Evolutionary conservation across 2,797 vertebrate genomes (phyloP).

Genomic region (Danio aesculapii): DNA sequence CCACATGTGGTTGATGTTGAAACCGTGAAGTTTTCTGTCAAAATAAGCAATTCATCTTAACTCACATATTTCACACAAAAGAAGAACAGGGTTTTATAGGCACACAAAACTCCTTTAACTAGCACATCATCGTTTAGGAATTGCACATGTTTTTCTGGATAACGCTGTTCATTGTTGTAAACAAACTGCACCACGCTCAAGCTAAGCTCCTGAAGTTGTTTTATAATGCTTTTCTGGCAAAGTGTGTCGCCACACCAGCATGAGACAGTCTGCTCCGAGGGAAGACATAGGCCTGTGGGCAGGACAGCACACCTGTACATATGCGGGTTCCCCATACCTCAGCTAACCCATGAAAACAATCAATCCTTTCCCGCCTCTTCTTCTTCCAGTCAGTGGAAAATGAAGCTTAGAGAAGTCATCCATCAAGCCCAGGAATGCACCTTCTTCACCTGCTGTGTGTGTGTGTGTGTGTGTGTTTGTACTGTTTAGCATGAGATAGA

Average conservation of each 20-base stretch:
- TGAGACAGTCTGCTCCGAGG: background rate
- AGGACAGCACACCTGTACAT: slow-evolving; percentile 68
- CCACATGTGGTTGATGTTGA: slow-evolving; percentile 49
- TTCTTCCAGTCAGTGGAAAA: slow-evolving; percentile 64
- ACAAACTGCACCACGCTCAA: background rate
- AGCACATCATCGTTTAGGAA: background rate
- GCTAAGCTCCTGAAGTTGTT: background rate
- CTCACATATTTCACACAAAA: slow-evolving; percentile 16
- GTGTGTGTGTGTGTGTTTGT: slow-evolving; percentile 52
- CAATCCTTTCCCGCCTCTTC: slow-evolving; percentile 57
- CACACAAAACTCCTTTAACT: background rate
- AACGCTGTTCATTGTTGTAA: background rate
- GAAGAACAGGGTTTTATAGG: background rate
- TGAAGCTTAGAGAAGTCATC: slow-evolving; percentile 65
- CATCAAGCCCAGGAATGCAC: slow-evolving; percentile 72
- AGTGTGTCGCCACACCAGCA: background rate
- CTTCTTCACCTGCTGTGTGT: slow-evolving; percentile 58
- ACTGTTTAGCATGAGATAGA: background rate
- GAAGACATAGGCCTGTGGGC: slow-evolving; percentile 19
- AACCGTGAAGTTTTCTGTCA: slow-evolving; percentile 39
- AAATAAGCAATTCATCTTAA: slow-evolving; percentile 19
- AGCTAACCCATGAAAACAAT: slow-evolving; percentile 54
- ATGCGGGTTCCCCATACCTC: slow-evolving; percentile 44
- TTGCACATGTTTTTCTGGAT: background rate
- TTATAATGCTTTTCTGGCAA: background rate